These are phyloP conservation scores for Pseudomyrmex sp. DNA, from an alignment of 1,140 invertebrate species.

Conservation along the genomic window DNA sequence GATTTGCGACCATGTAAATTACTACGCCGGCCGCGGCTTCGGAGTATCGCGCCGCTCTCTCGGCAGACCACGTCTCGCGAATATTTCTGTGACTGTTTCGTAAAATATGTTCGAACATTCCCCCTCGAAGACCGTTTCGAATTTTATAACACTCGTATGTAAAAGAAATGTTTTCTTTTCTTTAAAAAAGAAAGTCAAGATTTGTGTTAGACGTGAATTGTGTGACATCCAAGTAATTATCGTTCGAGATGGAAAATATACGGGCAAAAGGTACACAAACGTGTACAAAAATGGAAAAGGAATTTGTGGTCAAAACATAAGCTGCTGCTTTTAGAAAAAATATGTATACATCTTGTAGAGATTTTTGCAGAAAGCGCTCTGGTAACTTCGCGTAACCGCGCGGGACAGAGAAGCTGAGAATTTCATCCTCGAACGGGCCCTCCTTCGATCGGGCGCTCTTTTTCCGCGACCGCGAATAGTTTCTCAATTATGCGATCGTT, in stretches of 20 bases:
- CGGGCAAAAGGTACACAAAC: neutral
- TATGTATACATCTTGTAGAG: too few species aligned
- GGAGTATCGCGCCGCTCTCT: constrained; percentile 13
- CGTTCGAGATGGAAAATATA: neutral
- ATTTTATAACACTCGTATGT: too few species aligned
- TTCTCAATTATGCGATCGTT: constrained; percentile 34
- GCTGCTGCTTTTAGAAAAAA: neutral
- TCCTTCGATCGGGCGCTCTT: neutral
- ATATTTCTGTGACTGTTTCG: neutral
- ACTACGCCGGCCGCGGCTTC: constrained; percentile 7
- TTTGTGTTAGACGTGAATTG: too few species aligned
- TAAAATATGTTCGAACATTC: neutral
- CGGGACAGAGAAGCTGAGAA: neutral
- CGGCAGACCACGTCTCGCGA: neutral
- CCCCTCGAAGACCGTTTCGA: too few species aligned
- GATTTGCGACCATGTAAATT: constrained; percentile 60
- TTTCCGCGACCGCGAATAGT: neutral
- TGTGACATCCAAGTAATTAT: neutral
- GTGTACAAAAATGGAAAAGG: neutral
- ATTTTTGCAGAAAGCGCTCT: too few species aligned
- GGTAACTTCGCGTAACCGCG: too few species aligned
- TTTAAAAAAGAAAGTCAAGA: too few species aligned
- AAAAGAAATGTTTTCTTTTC: too few species aligned
- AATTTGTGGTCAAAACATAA: too few species aligned
- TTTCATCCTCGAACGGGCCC: constrained; percentile 7